Conservation (phyloP, 1,140 invertebrate species). For the Protaetia brevitarsis region DNA sequence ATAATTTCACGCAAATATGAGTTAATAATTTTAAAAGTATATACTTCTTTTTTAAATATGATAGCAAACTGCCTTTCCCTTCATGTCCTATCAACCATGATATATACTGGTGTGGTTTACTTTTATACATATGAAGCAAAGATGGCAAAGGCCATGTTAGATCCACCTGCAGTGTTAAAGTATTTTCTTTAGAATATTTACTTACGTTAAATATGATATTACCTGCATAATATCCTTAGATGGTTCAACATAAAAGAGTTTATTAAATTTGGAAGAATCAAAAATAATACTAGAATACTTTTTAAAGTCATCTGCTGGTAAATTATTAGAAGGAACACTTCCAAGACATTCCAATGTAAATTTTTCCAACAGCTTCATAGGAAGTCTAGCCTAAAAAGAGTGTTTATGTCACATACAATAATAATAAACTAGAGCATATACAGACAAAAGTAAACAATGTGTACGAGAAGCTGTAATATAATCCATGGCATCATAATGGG, state of each 20-base stretch:
- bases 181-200: background rate
- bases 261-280: conserved; percentile 62
- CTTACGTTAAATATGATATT: conserved; percentile 6
- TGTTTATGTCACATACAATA: conserved; percentile 19
- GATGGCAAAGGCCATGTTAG: conserved; percentile 80
- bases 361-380: conserved; percentile 70
- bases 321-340: conserved; percentile 61
- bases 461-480: no score
- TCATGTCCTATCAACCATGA: conserved; percentile 84
- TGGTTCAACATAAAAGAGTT: conserved; percentile 76
- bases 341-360: conserved; percentile 64
- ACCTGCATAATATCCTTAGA: conserved; percentile 70
- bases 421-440: no score
- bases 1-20: conserved; percentile 16
- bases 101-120: conserved; percentile 76
- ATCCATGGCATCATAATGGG: no score
- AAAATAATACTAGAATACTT: conserved; percentile 55
- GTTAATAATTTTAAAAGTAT: conserved; percentile 36
- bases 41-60: conserved; percentile 73
- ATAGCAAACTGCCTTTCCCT: conserved; percentile 80
- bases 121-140: conserved; percentile 67
- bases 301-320: conserved; percentile 60
- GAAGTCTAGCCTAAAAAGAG: conserved; percentile 64
- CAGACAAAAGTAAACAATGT: no score
- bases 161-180: conserved; percentile 57